These are phyloP conservation scores for Siniperca scherzeri DNA, from an alignment of 2,797 vertebrate species.

Conservation along the genomic window DNA sequence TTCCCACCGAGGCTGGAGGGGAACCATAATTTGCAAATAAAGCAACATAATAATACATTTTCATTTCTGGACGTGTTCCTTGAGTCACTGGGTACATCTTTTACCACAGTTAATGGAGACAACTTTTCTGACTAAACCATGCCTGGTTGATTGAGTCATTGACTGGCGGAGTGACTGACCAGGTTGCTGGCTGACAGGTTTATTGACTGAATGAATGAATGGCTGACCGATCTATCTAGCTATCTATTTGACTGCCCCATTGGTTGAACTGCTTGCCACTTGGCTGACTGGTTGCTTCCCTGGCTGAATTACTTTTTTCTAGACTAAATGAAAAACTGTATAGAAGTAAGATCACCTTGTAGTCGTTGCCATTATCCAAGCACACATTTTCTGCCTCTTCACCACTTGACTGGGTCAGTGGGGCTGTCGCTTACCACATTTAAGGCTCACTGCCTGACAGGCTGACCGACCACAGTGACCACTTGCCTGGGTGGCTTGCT, in stretches of 20 bases:
- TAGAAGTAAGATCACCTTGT: not conserved
- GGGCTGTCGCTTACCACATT: slow-evolving; percentile 44
- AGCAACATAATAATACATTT: slow-evolving; percentile 51
- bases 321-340: slow-evolving; percentile 1
- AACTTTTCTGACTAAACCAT: slow-evolving; percentile 24
- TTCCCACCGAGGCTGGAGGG: slow-evolving; percentile 41
- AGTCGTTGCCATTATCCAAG: slow-evolving; percentile 1
- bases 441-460: slow-evolving; percentile 35
- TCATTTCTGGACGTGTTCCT: slow-evolving; percentile 51
- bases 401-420: slow-evolving; percentile 42
- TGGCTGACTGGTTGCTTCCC: not conserved
- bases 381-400: slow-evolving; percentile 22
- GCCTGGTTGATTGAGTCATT: slow-evolving; percentile 43
- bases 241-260: not conserved
- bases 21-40: slow-evolving; percentile 54
- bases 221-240: not conserved
- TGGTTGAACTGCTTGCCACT: slow-evolving; percentile 20
- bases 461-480: slow-evolving; percentile 28
- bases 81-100: slow-evolving; percentile 57
- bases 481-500: slow-evolving; percentile 47
- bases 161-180: slow-evolving; percentile 33
- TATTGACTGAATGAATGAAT: slow-evolving; percentile 32
- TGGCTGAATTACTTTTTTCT: not conserved
- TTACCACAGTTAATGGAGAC: slow-evolving; percentile 44
- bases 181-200: slow-evolving; percentile 29